Evolutionary conservation across 2,113 vertebrate species (phyloP), one percentile per base, ranked within the genome.

Genomic region (Hassar affinis): DNA sequence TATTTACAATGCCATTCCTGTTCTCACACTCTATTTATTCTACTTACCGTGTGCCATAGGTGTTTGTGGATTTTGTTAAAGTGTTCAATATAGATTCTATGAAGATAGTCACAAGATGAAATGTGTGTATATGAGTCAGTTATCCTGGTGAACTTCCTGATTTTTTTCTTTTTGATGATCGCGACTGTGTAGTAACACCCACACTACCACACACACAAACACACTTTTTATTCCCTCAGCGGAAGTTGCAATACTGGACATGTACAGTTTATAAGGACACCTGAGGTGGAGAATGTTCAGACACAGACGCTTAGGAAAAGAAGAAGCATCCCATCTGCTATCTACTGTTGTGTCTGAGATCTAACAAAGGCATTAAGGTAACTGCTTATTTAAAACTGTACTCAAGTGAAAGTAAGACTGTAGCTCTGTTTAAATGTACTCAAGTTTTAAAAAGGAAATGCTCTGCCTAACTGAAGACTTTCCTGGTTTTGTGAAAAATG

Each of bases 281-380:
- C 3, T 71, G 79, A 56, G 25, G 17, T 10, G 2, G 18, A 22
- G 18, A 72, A 11, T 27, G 9, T 59, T 81, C n/a, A 72, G 69
- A 56, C 51, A 35, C 51, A 56, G 66, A 57, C 57, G 52, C 11
- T 2, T 30, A 54, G 56, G 12, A 52, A 20, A 71, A 57, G 7
- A 81, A 57, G 66, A 72, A 81, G 71, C 5, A 69, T 56, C 33
- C 8, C 42, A 15, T 56, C 25, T 66, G 1, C 57, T 22, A 14
- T 9, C 18, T 35, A 15, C 38, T 35, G 47, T 66, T 25, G 33
- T 45, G 27, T 33, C 30, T 64, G 45, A 49, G 51, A 51, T 52
- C 59, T 25, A 49, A 38, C 45, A 33, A 80, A 54, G 10, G 18
- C 35, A 30, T n/a, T 17, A 71, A 85, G 84, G 84, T 85, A 56